Conservation (phyloP, 2,113 vertebrate species). For the Glareola pratincola region DNA sequence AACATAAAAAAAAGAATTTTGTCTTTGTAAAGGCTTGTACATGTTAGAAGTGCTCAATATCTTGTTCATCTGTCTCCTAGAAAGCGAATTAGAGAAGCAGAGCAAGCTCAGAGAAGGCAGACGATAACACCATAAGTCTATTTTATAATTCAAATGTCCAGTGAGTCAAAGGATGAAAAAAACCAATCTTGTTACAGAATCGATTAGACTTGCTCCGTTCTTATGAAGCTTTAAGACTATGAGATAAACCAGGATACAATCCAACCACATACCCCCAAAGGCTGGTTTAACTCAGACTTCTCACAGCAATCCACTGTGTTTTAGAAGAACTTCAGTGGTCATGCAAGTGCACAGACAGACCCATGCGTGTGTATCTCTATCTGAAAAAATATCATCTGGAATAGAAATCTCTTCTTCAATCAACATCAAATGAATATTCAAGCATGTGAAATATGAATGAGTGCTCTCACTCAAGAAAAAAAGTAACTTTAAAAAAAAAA, state of each 20-base stretch:
- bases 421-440: background rate
- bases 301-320: fast-evolving
- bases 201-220: background rate
- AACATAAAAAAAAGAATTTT: background rate
- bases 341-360: fast-evolving
- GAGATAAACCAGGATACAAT: background rate
- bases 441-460: background rate
- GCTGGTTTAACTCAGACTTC: background rate
- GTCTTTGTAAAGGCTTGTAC: background rate
- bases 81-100: background rate
- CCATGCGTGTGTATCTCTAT: fast-evolving
- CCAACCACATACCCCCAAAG: background rate
- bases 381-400: background rate
- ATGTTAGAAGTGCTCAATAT: background rate
- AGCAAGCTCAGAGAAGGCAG: background rate
- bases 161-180: background rate
- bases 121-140: background rate
- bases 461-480: background rate
- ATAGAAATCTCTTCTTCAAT: background rate
- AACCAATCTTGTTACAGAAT: background rate
- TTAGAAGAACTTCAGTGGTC: background rate
- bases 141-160: background rate
- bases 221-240: background rate
- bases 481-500: background rate
- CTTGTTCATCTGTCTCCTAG: background rate